Percentiles rank a stretch among this genome's conserved stretches.
phyloP scores from a whole-genome alignment of 1,140 invertebrate species.

The Dinoponera quadriceps region DNA sequence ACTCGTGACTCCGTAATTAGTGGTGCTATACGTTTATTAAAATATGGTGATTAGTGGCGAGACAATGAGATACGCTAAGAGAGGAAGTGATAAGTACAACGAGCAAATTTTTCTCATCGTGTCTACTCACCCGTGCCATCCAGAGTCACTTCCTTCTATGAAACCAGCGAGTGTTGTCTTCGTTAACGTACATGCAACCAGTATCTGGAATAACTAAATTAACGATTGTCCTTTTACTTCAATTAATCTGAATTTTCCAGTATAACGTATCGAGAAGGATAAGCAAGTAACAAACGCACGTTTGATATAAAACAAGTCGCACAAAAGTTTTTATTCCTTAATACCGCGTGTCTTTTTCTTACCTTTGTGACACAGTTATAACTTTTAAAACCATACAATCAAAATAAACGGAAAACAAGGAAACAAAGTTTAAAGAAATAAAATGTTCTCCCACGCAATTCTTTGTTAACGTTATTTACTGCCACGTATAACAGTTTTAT shows the following conservation, averaged over 20 bases:
- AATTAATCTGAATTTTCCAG: not conserved
- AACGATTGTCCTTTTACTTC: not conserved
- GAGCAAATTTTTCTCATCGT: constrained; percentile 17
- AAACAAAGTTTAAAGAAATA: not conserved
- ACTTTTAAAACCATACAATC: not conserved
- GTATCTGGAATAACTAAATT: constrained; percentile 70
- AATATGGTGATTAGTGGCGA: constrained; percentile 24
- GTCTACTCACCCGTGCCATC: constrained; percentile 75
- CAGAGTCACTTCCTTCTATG: constrained; percentile 13
- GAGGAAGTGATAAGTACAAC: not conserved
- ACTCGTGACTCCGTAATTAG: not conserved
- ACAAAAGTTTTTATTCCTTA: not conserved
- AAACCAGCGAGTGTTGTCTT: constrained; percentile 60
- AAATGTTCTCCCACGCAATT: not conserved
- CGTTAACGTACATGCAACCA: constrained; percentile 58
- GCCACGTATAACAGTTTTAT: not conserved
- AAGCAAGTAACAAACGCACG: not conserved
- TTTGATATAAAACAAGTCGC: not conserved
- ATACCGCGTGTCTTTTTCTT: not conserved
- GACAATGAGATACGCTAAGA: not conserved
- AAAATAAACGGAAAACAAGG: not conserved
- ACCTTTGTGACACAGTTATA: not conserved
- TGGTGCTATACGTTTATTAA: not conserved
- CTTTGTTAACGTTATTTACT: not conserved
- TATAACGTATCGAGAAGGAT: not conserved